These are phyloP conservation scores for Sabatieria punctata DNA, from an alignment of 2,888 invertebrate species.

Conservation along the genomic window DNA sequence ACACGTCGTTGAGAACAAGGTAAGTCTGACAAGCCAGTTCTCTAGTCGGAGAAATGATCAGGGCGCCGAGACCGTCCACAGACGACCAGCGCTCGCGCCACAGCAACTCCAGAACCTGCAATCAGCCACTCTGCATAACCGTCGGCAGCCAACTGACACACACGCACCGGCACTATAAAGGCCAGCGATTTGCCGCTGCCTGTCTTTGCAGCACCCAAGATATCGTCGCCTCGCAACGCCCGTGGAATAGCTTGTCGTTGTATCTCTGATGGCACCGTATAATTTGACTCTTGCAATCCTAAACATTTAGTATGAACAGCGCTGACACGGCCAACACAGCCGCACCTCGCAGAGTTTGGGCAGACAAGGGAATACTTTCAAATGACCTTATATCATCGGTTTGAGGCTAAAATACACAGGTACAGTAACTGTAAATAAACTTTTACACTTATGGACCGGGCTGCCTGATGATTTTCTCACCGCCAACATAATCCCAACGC, in stretches of 20 bases:
- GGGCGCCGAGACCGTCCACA: slow-evolving; percentile 72
- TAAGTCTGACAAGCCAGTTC: slow-evolving; percentile 94
- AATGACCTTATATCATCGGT: not conserved
- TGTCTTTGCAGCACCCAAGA: slow-evolving; percentile 93
- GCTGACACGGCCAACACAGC: not conserved
- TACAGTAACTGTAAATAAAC: no score
- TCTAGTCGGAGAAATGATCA: slow-evolving; percentile 88
- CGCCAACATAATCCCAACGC: no score
- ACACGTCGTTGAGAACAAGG: slow-evolving; percentile 69
- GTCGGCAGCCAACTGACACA: no score
- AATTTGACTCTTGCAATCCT: slow-evolving; percentile 53
- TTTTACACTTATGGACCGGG: no score
- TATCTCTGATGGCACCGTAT: slow-evolving; percentile 65
- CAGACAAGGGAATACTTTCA: not conserved
- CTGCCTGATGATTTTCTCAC: no score
- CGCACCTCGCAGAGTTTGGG: not conserved
- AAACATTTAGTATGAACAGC: no score
- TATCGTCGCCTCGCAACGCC: slow-evolving; percentile 68
- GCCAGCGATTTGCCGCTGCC: slow-evolving; percentile 98
- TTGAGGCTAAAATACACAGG: no score
- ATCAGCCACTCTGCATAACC: no score
- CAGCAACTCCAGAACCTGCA: slow-evolving; percentile 36
- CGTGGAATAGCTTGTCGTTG: slow-evolving; percentile 68
- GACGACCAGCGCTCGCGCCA: slow-evolving; percentile 72
- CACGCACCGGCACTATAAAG: slow-evolving; percentile 72